Percentiles rank a stretch among this genome's conserved stretches.
These are phyloP conservation scores for Pseudochaenichthys georgianus DNA, from an alignment of 2,797 vertebrate genomes.

Conservation along the genomic window DNA sequence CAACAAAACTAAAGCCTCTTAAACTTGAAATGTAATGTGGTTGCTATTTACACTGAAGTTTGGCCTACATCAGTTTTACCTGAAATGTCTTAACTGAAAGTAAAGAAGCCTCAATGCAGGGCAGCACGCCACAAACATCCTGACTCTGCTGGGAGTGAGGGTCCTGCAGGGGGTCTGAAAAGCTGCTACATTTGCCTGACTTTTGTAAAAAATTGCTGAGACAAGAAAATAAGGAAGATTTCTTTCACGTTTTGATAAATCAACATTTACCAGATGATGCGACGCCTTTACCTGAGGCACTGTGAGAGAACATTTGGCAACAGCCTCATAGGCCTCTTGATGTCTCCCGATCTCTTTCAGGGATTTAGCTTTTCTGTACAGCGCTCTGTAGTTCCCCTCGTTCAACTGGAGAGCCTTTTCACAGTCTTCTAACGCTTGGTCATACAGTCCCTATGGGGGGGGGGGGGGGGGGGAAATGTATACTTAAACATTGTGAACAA, in stretches of 20 bases:
- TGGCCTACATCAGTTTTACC: background rate
- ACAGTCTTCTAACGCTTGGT: conserved; percentile 93
- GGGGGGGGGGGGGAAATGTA: background rate
- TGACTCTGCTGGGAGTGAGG: background rate
- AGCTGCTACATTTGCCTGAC: background rate
- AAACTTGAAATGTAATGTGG: background rate
- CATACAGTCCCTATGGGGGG: conserved; percentile 87
- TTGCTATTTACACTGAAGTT: background rate
- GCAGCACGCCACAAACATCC: background rate
- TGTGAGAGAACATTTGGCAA: conserved; percentile 94
- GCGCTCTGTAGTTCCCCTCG: conserved; percentile 91
- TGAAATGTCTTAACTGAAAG: background rate
- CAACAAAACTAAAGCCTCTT: too few species aligned
- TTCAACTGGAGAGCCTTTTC: conserved; percentile 91
- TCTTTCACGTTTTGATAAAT: conserved; percentile 1
- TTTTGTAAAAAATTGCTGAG: conserved; percentile 7
- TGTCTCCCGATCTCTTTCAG: conserved; percentile 91
- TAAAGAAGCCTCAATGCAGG: background rate
- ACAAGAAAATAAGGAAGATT: background rate
- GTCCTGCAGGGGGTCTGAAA: background rate
- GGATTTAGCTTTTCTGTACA: conserved; percentile 93
- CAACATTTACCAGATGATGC: conserved; percentile 2
- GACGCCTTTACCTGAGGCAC: conserved; percentile 91
- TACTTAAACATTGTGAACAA: conserved; percentile 2
- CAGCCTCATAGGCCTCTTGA: conserved; percentile 93